phyloP scores from a whole-genome alignment of 2,797 vertebrate species.

The Yasuhikotakia modesta region DNA sequence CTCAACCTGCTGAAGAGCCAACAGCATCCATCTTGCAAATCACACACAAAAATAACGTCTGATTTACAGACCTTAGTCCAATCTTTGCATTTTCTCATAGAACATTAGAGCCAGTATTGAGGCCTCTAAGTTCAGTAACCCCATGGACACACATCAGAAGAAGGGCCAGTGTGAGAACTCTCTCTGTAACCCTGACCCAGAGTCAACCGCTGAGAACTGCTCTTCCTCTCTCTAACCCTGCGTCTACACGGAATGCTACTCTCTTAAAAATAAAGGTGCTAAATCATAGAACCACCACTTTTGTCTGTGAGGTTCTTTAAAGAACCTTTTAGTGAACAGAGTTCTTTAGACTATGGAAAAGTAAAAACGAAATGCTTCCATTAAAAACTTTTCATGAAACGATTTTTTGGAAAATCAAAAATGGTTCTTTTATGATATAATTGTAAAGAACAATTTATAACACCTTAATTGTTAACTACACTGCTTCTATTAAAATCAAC shows the following conservation, averaged over 20 bases:
- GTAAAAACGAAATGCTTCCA: too few species aligned
- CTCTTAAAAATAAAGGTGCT: background rate
- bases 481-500: background rate
- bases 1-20: slow-evolving; percentile 36
- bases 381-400: too few species aligned
- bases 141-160: slow-evolving; percentile 1
- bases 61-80: slow-evolving; percentile 7
- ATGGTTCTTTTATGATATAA: too few species aligned
- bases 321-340: too few species aligned
- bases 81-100: background rate
- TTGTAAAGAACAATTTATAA: too few species aligned
- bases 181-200: background rate
- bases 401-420: too few species aligned
- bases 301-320: too few species aligned
- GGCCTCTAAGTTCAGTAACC: slow-evolving; percentile 14
- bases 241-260: background rate
- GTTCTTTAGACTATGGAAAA: too few species aligned
- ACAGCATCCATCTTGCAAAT: slow-evolving; percentile 30
- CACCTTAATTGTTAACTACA: background rate
- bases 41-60: background rate
- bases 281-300: too few species aligned
- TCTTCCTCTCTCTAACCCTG: background rate
- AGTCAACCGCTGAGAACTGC: slow-evolving; percentile 21
- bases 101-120: background rate
- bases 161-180: slow-evolving; percentile 15